Conservation (phyloP, 2,888 invertebrate genomes). For the Cheilosia soror region DNA sequence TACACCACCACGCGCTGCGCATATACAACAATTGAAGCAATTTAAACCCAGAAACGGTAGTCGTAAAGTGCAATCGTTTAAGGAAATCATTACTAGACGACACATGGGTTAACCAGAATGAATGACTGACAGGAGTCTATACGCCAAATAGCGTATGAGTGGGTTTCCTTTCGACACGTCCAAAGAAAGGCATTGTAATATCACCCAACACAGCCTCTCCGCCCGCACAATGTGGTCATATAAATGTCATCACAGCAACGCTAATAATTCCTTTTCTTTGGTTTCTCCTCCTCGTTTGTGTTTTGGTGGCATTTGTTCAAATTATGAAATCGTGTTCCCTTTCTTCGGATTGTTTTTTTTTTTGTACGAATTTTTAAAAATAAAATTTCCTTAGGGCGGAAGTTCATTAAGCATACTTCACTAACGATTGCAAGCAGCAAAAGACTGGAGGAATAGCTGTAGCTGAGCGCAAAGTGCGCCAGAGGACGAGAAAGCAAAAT, state of each 20-base stretch:
- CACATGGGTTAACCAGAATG: conserved; percentile 24
- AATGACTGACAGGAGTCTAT: not conserved
- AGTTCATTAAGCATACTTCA: conserved; percentile 75
- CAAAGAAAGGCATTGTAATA: conserved; percentile 40
- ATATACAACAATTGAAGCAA: conserved; percentile 64
- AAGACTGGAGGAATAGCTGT: not conserved
- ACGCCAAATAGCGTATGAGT: not conserved
- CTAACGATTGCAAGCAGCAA: conserved; percentile 35
- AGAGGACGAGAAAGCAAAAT: not conserved
- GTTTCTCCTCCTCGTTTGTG: conserved; percentile 22
- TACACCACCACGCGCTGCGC: conserved; percentile 7
- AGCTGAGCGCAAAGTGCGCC: not conserved
- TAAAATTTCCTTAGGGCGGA: conserved; percentile 72
- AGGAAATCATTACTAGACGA: conserved; percentile 59
- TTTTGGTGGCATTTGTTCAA: conserved; percentile 52
- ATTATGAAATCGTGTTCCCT: conserved; percentile 59
- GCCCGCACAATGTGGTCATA: conserved; percentile 44
- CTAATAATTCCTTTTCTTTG: conserved; percentile 64
- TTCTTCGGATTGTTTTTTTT: not conserved
- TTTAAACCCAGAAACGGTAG: conserved; percentile 52
- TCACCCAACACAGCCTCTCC: conserved; percentile 10
- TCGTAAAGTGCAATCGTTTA: conserved; percentile 71
- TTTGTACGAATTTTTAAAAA: conserved; percentile 32
- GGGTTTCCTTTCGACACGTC: conserved; percentile 4
- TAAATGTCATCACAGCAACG: conserved; percentile 60